Evolutionary conservation across 2,888 invertebrate genomes (phyloP).

Genomic region (Scaptomyza caliginosa): DNA sequence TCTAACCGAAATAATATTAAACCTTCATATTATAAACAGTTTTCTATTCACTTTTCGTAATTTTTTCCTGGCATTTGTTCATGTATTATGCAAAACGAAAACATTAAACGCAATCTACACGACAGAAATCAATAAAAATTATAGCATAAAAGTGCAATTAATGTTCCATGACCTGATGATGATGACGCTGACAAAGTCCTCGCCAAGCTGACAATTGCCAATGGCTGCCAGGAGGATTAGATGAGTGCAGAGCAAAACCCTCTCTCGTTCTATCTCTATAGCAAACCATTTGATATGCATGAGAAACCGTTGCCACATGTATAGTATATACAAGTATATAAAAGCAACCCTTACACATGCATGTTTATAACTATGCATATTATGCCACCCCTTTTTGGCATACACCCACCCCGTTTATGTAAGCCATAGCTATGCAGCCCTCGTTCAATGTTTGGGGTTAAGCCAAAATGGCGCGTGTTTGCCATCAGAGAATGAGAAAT

Average conservation of each 20-base stretch:
- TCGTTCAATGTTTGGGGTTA: constrained; percentile 55
- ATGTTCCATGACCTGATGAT: constrained; percentile 61
- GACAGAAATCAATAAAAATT: constrained; percentile 66
- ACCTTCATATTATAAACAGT: too few relatives aligned
- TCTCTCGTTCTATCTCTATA: background rate
- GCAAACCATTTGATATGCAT: constrained; percentile 47
- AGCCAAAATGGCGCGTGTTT: constrained; percentile 72
- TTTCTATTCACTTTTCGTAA: background rate
- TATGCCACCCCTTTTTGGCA: constrained; percentile 65
- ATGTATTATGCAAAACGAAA: constrained; percentile 47
- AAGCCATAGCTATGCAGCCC: constrained; percentile 37
- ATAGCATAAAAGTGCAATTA: constrained; percentile 69
- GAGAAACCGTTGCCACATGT: constrained; percentile 20
- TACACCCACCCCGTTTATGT: constrained; percentile 48
- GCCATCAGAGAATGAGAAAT: constrained; percentile 36
- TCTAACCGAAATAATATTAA: too few relatives aligned
- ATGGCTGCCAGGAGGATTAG: constrained; percentile 45
- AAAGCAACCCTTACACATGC: constrained; percentile 55
- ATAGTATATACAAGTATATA: background rate
- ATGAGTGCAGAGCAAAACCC: constrained; percentile 9
- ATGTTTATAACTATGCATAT: constrained; percentile 62
- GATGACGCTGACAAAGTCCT: constrained; percentile 15
- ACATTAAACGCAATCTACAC: constrained; percentile 25
- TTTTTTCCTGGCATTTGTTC: background rate
- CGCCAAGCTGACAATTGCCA: constrained; percentile 30